A percentile compares a stretch with the other conserved stretches of the same genome.
Conservation (phyloP, 2,113 vertebrate species). For the Cheilinus undulatus region DNA sequence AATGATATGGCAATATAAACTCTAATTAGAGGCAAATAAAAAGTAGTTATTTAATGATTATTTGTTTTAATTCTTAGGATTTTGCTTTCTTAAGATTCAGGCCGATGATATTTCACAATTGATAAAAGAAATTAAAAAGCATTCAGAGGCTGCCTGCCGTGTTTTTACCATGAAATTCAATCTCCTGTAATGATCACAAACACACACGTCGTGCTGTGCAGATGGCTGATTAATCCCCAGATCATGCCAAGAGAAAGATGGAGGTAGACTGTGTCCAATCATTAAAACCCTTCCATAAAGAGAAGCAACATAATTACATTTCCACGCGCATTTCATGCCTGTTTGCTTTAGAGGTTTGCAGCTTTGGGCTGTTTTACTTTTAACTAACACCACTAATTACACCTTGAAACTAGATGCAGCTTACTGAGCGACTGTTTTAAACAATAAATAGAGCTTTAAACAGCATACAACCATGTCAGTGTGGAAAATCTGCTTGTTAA, state of each 20-base stretch:
- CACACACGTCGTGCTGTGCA: constrained; percentile 25
- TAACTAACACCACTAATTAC: constrained; percentile 67
- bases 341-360: constrained; percentile 15
- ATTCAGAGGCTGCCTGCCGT: not conserved
- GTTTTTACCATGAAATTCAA: constrained; percentile 35
- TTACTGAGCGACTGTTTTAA: constrained; percentile 39
- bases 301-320: constrained; percentile 47
- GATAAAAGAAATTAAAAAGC: not conserved
- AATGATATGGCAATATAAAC: too few species aligned
- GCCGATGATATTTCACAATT: not conserved
- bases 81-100: not conserved
- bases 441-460: constrained; percentile 58
- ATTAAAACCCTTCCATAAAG: constrained; percentile 21
- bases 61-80: too few species aligned
- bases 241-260: constrained; percentile 29
- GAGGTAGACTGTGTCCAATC: constrained; percentile 19
- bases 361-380: constrained; percentile 38
- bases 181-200: constrained; percentile 33
- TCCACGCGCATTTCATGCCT: constrained; percentile 31
- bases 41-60: too few species aligned
- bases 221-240: constrained; percentile 56
- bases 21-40: too few species aligned
- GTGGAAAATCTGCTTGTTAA: constrained; percentile 36
- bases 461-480: constrained; percentile 31
- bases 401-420: constrained; percentile 57